Conservation (phyloP, 2,797 vertebrate species). For the Trematomus bernacchii region DNA sequence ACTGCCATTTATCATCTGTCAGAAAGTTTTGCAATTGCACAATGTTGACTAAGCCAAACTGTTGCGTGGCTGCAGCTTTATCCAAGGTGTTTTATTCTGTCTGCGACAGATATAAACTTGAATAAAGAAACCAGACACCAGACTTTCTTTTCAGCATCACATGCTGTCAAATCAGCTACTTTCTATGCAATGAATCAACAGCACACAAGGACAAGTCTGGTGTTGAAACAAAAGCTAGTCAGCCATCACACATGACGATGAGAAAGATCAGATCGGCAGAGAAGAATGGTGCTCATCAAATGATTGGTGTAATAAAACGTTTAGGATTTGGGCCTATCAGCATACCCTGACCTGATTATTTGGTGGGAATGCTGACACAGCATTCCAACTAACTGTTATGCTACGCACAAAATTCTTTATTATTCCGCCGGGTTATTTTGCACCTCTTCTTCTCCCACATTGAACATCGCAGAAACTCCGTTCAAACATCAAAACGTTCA, state of each 20-base stretch:
- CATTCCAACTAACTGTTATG: too few relatives aligned
- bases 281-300: slow-evolving; percentile 42
- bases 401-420: too few relatives aligned
- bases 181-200: slow-evolving; percentile 68
- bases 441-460: too few relatives aligned
- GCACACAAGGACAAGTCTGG: slow-evolving; percentile 69
- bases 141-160: slow-evolving; percentile 52
- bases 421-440: too few relatives aligned
- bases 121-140: slow-evolving; percentile 56
- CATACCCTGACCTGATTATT: slow-evolving; percentile 54
- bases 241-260: slow-evolving; percentile 47
- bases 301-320: slow-evolving; percentile 56
- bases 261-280: slow-evolving; percentile 56
- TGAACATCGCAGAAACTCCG: too few relatives aligned
- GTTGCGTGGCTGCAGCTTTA: slow-evolving; percentile 43
- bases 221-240: slow-evolving; percentile 63
- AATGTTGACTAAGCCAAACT: slow-evolving; percentile 45
- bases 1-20: slow-evolving; percentile 50
- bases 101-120: slow-evolving; percentile 40
- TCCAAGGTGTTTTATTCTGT: slow-evolving; percentile 48
- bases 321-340: slow-evolving; percentile 47
- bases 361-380: too few relatives aligned
- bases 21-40: slow-evolving; percentile 37
- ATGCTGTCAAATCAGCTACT: slow-evolving; percentile 61
- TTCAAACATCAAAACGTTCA: too few relatives aligned